Conservation (phyloP, 2,888 invertebrate species). For the Sepiola atlantica region DNA sequence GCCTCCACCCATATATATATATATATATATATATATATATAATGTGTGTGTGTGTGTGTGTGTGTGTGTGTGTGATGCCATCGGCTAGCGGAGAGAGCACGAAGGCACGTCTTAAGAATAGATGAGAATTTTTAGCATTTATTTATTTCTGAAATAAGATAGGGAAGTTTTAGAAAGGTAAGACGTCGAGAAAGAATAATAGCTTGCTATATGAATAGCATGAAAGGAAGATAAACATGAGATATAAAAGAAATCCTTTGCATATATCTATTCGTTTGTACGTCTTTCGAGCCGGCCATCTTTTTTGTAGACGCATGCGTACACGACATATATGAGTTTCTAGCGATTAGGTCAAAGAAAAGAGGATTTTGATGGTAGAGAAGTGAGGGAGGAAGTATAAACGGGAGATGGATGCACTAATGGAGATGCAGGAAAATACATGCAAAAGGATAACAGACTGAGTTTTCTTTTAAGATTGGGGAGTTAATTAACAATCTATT, state of each 20-base stretch:
- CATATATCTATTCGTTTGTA: not conserved
- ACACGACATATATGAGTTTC: slow-evolving; percentile 32
- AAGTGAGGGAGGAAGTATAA: not conserved
- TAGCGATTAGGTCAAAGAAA: not conserved
- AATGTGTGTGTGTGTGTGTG: too few species aligned
- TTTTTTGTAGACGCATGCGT: slow-evolving; percentile 11
- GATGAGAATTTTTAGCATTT: not conserved
- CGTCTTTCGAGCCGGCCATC: not conserved
- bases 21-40: too few species aligned
- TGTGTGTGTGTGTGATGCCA: not conserved
- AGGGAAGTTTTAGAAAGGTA: not conserved
- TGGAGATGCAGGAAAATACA: not conserved
- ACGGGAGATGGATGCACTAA: not conserved
- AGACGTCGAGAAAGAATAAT: not conserved
- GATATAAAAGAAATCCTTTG: not conserved
- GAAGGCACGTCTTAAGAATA: slow-evolving; percentile 4
- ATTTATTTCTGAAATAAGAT: not conserved
- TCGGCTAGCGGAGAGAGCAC: not conserved
- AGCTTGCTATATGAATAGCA: not conserved
- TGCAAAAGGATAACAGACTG: not conserved
- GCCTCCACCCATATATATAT: too few species aligned
- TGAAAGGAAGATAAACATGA: not conserved
- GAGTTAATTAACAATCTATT: not conserved
- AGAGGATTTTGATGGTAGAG: not conserved
- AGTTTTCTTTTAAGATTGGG: not conserved